phyloP scores from a whole-genome alignment of 2,113 vertebrate genomes.

The Megaceryle maxima region DNA sequence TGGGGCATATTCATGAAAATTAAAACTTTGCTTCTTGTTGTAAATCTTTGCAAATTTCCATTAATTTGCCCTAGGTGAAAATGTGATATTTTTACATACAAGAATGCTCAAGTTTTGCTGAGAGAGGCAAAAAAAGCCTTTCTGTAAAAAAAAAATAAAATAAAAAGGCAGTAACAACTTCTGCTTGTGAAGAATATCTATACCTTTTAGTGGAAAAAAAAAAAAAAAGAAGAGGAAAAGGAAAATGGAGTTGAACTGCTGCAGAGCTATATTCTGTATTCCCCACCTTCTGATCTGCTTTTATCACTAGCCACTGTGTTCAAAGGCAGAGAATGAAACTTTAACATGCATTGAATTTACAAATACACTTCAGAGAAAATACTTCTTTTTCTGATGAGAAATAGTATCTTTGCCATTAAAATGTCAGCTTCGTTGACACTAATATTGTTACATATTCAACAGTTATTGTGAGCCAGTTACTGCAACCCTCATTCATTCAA shows the following conservation, averaged over 20 bases:
- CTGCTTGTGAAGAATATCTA: background rate
- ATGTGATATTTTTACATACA: slow-evolving; percentile 57
- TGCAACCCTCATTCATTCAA: background rate
- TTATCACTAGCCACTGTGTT: background rate
- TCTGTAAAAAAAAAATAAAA: background rate
- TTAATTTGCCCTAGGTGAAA: slow-evolving; percentile 49
- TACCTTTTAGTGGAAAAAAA: background rate
- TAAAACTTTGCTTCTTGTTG: slow-evolving; percentile 52
- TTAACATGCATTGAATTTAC: background rate
- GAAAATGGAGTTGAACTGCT: background rate
- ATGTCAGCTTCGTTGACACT: background rate
- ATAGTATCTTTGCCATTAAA: background rate
- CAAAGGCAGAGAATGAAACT: background rate
- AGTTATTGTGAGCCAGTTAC: background rate
- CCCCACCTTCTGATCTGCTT: background rate
- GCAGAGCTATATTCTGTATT: background rate
- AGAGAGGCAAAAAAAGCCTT: slow-evolving; percentile 18
- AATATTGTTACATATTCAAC: background rate
- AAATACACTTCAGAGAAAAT: background rate
- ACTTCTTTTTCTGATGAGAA: background rate
- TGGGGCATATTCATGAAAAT: slow-evolving; percentile 55
- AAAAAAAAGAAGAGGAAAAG: background rate
- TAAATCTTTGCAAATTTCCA: slow-evolving; percentile 60
- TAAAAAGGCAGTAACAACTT: background rate
- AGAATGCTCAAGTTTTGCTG: slow-evolving; percentile 54